These are phyloP conservation scores for Yponomeuta cagnagella DNA, from an alignment of 2,888 invertebrate species.

Conservation along the genomic window DNA sequence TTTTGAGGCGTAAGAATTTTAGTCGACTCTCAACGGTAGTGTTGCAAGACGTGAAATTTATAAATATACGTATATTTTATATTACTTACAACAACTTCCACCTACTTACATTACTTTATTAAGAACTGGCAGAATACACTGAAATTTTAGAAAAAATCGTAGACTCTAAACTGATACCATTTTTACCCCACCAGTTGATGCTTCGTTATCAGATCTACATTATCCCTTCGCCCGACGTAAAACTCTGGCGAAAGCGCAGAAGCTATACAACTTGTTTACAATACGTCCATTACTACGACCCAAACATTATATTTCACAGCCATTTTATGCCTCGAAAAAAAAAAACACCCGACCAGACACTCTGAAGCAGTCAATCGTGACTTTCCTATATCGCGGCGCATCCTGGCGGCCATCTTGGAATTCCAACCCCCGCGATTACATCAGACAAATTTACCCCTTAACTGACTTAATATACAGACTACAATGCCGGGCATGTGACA, in stretches of 20 bases:
- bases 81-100: too few species aligned
- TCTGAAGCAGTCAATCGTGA: slow-evolving; percentile 58
- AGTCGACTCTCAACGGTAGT: too few species aligned
- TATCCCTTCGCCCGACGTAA: neutral
- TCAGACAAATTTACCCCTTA: slow-evolving; percentile 45
- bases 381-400: slow-evolving; percentile 52
- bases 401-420: slow-evolving; percentile 61
- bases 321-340: slow-evolving; percentile 3
- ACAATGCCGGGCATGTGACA: slow-evolving; percentile 27
- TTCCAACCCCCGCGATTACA: slow-evolving; percentile 38
- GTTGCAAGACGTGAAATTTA: too few species aligned
- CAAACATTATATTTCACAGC: slow-evolving; percentile 13
- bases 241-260: neutral
- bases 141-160: too few species aligned
- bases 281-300: slow-evolving; percentile 8
- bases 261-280: neutral
- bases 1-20: too few species aligned
- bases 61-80: too few species aligned
- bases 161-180: too few species aligned
- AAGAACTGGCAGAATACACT: too few species aligned
- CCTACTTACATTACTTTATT: too few species aligned
- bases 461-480: slow-evolving; percentile 32
- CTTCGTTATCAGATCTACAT: too few species aligned
- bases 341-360: slow-evolving; percentile 34
- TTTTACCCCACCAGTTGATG: too few species aligned